Evolutionary conservation across 2,113 vertebrate species (phyloP), one percentile per base, ranked within the genome.

Genomic region (Orientallactaga bullata): DNA sequence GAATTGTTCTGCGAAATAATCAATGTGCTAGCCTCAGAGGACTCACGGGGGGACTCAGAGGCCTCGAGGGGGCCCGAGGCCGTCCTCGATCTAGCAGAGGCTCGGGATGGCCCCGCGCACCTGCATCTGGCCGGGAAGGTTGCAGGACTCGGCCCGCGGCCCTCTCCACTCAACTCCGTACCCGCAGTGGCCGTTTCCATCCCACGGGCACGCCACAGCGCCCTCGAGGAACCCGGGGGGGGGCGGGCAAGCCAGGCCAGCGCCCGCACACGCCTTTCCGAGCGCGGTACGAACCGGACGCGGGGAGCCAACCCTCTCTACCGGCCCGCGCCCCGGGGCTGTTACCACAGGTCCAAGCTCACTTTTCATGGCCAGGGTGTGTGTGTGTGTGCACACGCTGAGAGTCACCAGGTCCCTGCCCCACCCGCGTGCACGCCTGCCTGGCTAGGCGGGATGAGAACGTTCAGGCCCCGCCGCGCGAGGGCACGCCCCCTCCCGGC

Each of bases 401-500:
- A n/a, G n/a, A n/a, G 28, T 1, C 5, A 32, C 47, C 0, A 2
- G 3, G 37, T 16, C 24, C 65, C 4, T 7, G 51, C 24, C 37
- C 11, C 18, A 39, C 24, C 60, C 12, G n/a, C 65, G 51, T 32
- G 5, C 32, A 16, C 26, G 79, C 60, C 6, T 5, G 55, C 39
- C 68, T 37, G 2, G 47, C 63, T 21, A 24, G 18, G 37, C 30
- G 20, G n/a, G 17, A 69, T 32, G 10, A 32, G 32, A 21, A 39
- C 0, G 11, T 8, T 47, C 42, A 47, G 32, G 4, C 69, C 58
- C 85, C 13, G 37, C 30, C 78, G 17, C 69, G 66, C 24, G 6
- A 16, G 39, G 32, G 11, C 3, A 0, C 21, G 89, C 95, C 95
- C 72, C 24, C 18, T 73, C 9, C 11, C 1, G 15, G 16, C 7